Conservation (phyloP, 2,113 vertebrate genomes). For the Ciconia boyciana region DNA sequence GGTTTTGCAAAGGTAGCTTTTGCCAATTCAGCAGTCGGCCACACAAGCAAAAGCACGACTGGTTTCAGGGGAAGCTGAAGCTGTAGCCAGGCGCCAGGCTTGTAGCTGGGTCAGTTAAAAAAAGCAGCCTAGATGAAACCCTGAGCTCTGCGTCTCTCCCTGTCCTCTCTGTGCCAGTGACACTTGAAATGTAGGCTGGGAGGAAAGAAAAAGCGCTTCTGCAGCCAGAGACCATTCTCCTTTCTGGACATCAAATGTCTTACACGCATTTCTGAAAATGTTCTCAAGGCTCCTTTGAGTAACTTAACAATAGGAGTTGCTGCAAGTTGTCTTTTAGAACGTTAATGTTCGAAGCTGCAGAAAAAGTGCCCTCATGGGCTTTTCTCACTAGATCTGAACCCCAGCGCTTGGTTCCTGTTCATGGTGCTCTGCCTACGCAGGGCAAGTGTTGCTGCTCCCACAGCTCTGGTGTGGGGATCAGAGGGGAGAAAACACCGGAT, state of each 20-base stretch:
- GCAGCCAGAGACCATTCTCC: not conserved
- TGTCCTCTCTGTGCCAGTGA: not conserved
- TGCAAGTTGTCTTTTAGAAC: not conserved
- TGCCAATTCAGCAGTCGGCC: not conserved
- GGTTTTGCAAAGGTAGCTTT: not conserved
- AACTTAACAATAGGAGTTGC: constrained; percentile 15
- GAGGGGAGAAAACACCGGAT: not conserved
- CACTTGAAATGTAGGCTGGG: not conserved
- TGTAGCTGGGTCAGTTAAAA: not conserved
- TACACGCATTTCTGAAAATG: not conserved
- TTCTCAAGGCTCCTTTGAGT: not conserved
- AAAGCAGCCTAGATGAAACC: not conserved
- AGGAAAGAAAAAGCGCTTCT: not conserved
- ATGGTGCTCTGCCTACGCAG: not conserved
- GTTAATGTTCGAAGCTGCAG: not conserved
- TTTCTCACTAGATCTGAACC: not conserved
- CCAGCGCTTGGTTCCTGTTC: not conserved
- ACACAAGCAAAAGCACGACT: not conserved
- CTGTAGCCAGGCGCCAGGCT: not conserved
- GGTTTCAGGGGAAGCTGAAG: not conserved
- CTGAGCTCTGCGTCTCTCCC: not conserved
- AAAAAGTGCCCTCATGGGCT: not conserved
- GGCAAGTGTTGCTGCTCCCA: not conserved
- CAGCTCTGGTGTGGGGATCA: not conserved
- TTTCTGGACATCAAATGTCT: not conserved